Percentiles rank a stretch among this genome's conserved stretches.
phyloP scores from a whole-genome alignment of 2,797 vertebrate species.

The Dendrocincla tyrannina region DNA sequence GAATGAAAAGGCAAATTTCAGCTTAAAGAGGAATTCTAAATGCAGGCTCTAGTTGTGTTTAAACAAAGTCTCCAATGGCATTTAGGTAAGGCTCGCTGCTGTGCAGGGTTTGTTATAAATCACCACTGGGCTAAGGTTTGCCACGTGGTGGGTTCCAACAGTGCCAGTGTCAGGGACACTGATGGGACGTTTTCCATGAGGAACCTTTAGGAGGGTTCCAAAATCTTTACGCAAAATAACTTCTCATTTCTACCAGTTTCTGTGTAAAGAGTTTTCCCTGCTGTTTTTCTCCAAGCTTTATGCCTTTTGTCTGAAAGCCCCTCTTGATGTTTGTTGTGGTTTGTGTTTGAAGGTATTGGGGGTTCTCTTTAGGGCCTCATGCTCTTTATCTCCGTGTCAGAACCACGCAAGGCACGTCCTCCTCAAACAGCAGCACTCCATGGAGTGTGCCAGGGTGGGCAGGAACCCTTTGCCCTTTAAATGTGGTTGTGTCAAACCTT shows the following conservation, averaged over 20 bases:
- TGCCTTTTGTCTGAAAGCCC: background rate
- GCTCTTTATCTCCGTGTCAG: background rate
- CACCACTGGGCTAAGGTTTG: background rate
- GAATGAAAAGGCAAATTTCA: background rate
- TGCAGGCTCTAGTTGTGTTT: background rate
- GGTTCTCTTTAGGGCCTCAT: background rate
- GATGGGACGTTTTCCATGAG: background rate
- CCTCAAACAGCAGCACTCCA: background rate
- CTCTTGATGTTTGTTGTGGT: background rate
- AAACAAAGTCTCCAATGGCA: background rate
- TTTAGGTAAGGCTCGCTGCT: background rate
- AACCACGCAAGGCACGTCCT: background rate
- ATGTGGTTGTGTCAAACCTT: background rate
- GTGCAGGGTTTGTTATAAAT: background rate
- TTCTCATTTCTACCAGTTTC: background rate
- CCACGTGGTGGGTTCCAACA: background rate
- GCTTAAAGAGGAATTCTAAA: background rate
- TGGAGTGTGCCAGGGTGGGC: accelerated
- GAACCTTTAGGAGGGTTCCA: background rate
- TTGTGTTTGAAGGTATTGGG: background rate
- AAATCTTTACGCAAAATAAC: background rate
- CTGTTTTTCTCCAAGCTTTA: background rate
- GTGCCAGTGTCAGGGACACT: background rate
- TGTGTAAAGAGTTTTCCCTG: background rate
- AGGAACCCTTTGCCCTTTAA: background rate